Percentiles rank a stretch among this genome's conserved stretches.
Conservation (phyloP, 1,140 invertebrate species). For the Pseudomyrmex gracilis region DNA sequence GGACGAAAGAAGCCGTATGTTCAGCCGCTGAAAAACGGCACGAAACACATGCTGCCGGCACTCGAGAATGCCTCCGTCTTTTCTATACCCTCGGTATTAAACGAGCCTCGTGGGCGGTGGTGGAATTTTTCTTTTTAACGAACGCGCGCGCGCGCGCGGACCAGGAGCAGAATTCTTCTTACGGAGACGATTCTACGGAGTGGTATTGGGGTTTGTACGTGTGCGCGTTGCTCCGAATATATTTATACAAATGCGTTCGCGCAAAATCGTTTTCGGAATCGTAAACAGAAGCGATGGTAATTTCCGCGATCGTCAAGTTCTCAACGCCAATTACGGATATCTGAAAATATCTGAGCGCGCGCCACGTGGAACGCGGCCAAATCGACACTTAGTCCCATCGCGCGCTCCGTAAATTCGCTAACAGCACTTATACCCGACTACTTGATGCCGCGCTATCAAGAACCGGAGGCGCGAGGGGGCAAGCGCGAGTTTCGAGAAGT, state of each 20-base stretch:
- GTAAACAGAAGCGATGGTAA: background rate
- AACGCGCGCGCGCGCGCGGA: background rate
- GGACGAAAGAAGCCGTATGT: slow-evolving; percentile 44
- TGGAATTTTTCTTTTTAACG: slow-evolving; percentile 45
- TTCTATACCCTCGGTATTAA: slow-evolving; percentile 28
- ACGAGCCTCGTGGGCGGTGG: slow-evolving; percentile 49
- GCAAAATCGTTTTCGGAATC: background rate
- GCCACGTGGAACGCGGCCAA: background rate
- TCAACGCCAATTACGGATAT: background rate
- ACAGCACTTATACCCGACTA: background rate
- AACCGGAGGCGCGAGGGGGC: background rate
- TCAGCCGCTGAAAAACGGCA: slow-evolving; percentile 55
- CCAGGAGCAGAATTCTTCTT: slow-evolving; percentile 11
- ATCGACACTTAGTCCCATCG: background rate
- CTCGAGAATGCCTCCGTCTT: slow-evolving; percentile 15
- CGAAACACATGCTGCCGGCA: slow-evolving; percentile 46
- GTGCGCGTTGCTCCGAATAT: background rate
- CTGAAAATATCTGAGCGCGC: background rate
- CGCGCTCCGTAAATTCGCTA: background rate
- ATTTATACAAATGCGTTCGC: background rate
- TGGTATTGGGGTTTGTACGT: background rate
- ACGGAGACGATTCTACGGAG: background rate
- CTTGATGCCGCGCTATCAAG: background rate
- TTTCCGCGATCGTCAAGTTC: background rate
- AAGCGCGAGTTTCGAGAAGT: background rate